phyloP scores from a whole-genome alignment of 2,888 invertebrate genomes.

The Horisme vitalbata region DNA sequence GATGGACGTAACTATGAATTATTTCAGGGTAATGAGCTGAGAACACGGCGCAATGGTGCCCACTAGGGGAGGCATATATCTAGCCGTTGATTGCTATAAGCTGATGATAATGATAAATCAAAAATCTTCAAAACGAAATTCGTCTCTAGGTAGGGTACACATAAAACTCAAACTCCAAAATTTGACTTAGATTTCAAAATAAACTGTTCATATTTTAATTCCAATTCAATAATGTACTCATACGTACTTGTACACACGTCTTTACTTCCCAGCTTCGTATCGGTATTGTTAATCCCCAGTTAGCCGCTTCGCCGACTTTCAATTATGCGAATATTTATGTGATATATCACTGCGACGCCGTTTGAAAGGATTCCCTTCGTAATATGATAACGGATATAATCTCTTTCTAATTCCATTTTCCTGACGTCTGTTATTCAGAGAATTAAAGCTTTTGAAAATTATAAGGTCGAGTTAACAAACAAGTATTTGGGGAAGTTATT shows the following conservation, averaged over 20 bases:
- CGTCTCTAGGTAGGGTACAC: no score
- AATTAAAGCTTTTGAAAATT: conserved; percentile 10
- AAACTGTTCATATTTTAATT: no score
- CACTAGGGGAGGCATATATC: no score
- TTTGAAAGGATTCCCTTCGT: conserved; percentile 12
- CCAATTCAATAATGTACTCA: no score
- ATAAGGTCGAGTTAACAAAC: conserved; percentile 13
- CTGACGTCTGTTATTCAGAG: conserved; percentile 4
- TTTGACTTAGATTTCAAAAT: no score
- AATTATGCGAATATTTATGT: conserved; percentile 19
- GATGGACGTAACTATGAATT: no score
- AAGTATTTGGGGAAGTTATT: conserved; percentile 10
- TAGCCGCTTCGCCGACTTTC: conserved; percentile 32
- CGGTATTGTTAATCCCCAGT: conserved; percentile 3
- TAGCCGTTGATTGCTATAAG: no score
- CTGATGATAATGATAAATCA: no score
- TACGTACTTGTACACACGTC: neutral
- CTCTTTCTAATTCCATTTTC: conserved; percentile 18
- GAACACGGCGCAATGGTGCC: no score
- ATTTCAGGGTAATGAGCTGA: no score
- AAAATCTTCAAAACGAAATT: no score
- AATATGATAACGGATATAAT: conserved; percentile 25
- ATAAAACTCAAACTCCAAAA: no score
- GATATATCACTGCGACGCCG: conserved; percentile 24
- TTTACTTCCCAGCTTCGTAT: conserved; percentile 21